phyloP scores from a whole-genome alignment of 2,888 invertebrate species.

The Melinopterus prodromus region DNA sequence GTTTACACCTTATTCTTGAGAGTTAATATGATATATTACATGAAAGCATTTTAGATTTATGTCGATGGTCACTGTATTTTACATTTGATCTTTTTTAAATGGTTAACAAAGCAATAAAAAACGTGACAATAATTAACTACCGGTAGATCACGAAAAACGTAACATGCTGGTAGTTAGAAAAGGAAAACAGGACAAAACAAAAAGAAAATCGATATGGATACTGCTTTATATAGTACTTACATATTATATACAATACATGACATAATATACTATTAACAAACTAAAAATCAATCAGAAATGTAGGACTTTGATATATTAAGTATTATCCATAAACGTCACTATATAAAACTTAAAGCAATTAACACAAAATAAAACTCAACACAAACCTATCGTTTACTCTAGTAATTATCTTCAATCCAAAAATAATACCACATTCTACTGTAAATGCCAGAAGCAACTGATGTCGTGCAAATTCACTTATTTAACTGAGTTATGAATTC shows the following conservation, averaged over 20 bases:
- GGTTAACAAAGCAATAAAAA: neutral
- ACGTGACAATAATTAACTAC: neutral
- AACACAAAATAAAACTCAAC: neutral
- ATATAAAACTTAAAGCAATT: neutral
- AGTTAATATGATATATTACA: no score
- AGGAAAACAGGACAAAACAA: neutral
- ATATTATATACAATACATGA: neutral
- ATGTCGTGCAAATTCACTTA: neutral
- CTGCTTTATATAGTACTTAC: neutral
- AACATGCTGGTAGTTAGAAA: constrained; percentile 4
- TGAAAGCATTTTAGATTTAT: neutral
- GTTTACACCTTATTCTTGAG: no score
- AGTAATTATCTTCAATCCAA: neutral
- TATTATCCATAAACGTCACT: constrained; percentile 4
- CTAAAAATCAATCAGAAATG: neutral
- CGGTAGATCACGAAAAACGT: neutral
- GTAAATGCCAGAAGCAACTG: neutral
- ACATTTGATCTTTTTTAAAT: neutral
- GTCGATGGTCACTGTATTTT: neutral
- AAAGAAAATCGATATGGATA: neutral
- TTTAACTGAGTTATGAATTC: neutral
- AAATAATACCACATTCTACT: neutral
- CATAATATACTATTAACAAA: neutral
- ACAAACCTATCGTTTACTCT: neutral
- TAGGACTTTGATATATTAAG: neutral